These are phyloP conservation scores for Agrypnia vestita DNA, from an alignment of 1,140 invertebrate genomes.

Conservation along the genomic window DNA sequence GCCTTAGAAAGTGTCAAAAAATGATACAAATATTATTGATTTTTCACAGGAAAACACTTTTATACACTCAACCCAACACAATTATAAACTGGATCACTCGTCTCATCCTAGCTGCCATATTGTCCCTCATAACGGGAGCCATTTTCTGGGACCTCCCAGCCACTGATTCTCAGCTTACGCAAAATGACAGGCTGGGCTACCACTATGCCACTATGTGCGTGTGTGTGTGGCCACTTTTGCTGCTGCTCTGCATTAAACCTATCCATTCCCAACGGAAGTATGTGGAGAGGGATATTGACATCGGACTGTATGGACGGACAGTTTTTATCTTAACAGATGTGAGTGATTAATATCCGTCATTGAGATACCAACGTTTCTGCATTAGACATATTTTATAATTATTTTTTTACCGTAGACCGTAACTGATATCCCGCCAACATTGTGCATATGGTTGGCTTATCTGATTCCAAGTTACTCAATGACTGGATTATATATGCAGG, in stretches of 20 bases:
- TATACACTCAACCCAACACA: conserved; percentile 90
- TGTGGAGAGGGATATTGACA: conserved; percentile 84
- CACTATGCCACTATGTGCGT: conserved; percentile 88
- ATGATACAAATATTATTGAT: conserved; percentile 49
- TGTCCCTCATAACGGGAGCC: conserved; percentile 89
- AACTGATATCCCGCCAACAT: conserved; percentile 77
- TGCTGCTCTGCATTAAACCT: conserved; percentile 80
- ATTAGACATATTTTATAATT: neutral
- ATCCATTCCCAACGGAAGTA: conserved; percentile 79
- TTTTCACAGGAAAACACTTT: conserved; percentile 74
- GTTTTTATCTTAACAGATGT: conserved; percentile 87
- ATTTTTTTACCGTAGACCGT: conserved; percentile 73
- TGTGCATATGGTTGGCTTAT: conserved; percentile 85
- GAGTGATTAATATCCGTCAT: conserved; percentile 61
- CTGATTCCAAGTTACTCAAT: conserved; percentile 91
- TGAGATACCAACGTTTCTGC: no score
- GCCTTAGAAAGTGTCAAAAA: no score
- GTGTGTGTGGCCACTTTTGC: conserved; percentile 83
- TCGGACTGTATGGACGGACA: conserved; percentile 85
- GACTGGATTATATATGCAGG: conserved; percentile 84
- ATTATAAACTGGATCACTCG: conserved; percentile 84
- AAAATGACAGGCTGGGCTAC: conserved; percentile 86
- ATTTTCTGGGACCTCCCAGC: conserved; percentile 91
- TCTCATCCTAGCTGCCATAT: conserved; percentile 82
- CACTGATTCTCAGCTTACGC: conserved; percentile 78